Conservation (phyloP, 2,888 invertebrate species). For the Muschampia plurimacula region DNA sequence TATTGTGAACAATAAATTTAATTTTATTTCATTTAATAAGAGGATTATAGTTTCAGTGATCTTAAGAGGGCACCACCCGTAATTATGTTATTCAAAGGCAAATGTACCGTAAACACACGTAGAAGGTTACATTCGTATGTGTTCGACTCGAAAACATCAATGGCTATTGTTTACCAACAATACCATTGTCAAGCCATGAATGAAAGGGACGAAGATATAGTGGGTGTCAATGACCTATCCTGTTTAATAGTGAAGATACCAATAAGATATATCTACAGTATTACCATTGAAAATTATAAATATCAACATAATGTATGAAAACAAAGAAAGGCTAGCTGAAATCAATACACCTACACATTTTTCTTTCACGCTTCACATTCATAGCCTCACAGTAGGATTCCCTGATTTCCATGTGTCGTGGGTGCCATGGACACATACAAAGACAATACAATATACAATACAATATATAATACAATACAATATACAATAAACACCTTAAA, state of each 20-base stretch:
- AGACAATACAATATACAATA: too few species aligned
- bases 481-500: too few species aligned
- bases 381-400: too few species aligned
- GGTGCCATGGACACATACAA: too few species aligned
- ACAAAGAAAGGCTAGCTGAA: background rate
- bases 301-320: background rate
- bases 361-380: too few species aligned
- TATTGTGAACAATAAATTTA: too few species aligned
- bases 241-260: background rate
- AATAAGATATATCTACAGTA: background rate
- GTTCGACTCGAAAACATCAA: constrained; percentile 23
- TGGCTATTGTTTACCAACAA: constrained; percentile 49
- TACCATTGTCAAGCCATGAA: constrained; percentile 36
- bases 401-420: too few species aligned
- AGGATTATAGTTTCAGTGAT: background rate
- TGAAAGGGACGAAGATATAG: constrained; percentile 26
- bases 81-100: constrained; percentile 10
- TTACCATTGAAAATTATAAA: background rate
- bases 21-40: too few species aligned
- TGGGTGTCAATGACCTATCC: constrained; percentile 36
- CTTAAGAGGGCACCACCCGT: background rate
- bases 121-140: constrained; percentile 17
- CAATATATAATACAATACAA: too few species aligned
- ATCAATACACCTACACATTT: too few species aligned
- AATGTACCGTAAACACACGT: constrained; percentile 27